Base-by-base conservation (phyloP, 1,140 invertebrate species). In the Drosophila nikananu region DNA sequence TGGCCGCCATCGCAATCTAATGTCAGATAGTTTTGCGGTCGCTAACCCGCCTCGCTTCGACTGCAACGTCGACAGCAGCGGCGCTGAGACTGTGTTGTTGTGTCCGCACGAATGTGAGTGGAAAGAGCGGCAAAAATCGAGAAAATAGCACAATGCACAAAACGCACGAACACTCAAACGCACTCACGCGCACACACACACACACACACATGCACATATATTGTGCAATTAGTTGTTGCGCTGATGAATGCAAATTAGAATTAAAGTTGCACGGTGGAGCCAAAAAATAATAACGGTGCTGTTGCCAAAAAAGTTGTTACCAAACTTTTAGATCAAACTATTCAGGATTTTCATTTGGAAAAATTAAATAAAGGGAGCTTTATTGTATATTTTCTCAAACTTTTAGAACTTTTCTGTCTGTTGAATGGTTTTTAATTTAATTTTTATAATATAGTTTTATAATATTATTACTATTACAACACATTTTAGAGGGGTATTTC, bases 1-100 rank as follows among this genome's bases (percentile, higher is more conserved):
- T 92, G 91, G 91, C 91, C 91, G 91, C 91, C 91, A 92, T 92
- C 91, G 80, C 89, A 92, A 92, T 92, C 91, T 92, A 92, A 92
- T 92, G 91, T 92, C 91, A 92, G 91, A 92, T 92, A 92, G 91
- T 92, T 92, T 92, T 92, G 91, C 91, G 91, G 91, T 92, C 91
- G 91, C 91, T 92, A 91, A 92, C 91, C 91, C 91, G 75, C 81
- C 78, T 77, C 67, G 68, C 67, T 73, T 68, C 68, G 44, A 51
- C 72, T 55, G 63, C 32, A 63, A 46, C 58, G 42, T 48, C 65
- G 30, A 58, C 65, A 48, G 51, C 27, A 54, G 23, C 48, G 7
- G 62, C 30, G 39, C 21, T 23, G 44, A 44, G 54, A 49, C 60
- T 67, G 49, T 63, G 62, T 44, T 42, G 10, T 21, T 25, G 23